Base-by-base conservation (phyloP, 2,797 vertebrate species). In the Lepus townsendii region DNA sequence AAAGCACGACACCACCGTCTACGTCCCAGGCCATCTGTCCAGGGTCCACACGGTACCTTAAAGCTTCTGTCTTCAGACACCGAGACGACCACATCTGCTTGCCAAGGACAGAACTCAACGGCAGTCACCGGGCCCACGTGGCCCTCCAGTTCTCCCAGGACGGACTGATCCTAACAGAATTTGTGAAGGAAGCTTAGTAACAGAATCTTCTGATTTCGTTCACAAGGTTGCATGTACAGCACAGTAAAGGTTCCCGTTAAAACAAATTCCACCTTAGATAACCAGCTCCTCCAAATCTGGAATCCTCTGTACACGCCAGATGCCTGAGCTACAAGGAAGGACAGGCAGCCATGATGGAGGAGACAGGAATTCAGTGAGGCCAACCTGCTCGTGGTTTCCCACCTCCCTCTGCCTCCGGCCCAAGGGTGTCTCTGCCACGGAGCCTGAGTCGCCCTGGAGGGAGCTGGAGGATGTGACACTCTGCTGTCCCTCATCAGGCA, bases 41-140 rank as follows among this genome's bases (percentile, higher is more conserved):
- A 30, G 42, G 0, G 2, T 73, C 94, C 14, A 83, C 89, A 90
- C 32, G 96, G 96, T 96, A 99, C 99, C 99, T 99, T 99, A 97
- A 99, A 99, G 69, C 99, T 99, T 90, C 99, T 98, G 96, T 99
- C 99, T 97, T 99, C 99, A 93, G 99, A 99, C 65, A 98, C 98
- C 1, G 99, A 99, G 97, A 99, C 72, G 24, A 99, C 93, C 79
- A 98, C 75, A 60, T 97, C 97, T 91, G 97, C 89, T 83, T 98
- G 97, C 99, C 99, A 99, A 0, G 98, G 97, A 93, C 99, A 99
- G 96, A 99, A 99, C 83, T 99, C 99, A 73, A 98, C 98, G 60
- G 99, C 98, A 19, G 99, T 99, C 94, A 99, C 98, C 1, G 98
- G 97, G 94, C 98, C 99, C 38, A 98, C 80, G 82, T 99, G 99